Percentiles rank a stretch among this genome's conserved stretches.
Conservation (phyloP, 2,888 invertebrate species). For the Darwinula stevensoni region DNA sequence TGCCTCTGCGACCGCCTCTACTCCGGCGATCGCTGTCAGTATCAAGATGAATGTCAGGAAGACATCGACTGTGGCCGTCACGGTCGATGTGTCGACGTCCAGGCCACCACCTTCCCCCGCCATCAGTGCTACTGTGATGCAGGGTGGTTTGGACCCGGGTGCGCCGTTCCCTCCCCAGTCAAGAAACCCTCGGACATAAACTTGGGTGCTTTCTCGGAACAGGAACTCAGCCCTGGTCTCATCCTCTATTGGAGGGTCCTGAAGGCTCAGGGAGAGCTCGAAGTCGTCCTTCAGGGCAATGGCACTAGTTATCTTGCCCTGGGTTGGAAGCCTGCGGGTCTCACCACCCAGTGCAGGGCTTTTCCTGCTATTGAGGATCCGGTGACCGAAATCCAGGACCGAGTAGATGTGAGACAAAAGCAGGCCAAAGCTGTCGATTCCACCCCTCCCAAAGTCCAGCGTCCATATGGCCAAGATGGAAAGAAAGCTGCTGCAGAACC, state of each 20-base stretch:
- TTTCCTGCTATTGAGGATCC: slow-evolving; percentile 30
- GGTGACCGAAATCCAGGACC: neutral
- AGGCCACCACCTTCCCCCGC: slow-evolving; percentile 46
- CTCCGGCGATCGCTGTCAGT: slow-evolving; percentile 58
- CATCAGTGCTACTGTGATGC: slow-evolving; percentile 65
- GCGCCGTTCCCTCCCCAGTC: slow-evolving; percentile 49
- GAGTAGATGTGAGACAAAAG: neutral
- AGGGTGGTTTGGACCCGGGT: slow-evolving; percentile 61
- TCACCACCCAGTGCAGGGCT: slow-evolving; percentile 40
- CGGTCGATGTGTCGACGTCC: slow-evolving; percentile 52
- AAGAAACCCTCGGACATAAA: slow-evolving; percentile 36
- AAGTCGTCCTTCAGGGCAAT: slow-evolving; percentile 59
- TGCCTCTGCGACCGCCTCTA: slow-evolving; percentile 24
- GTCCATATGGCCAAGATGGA: too few relatives aligned
- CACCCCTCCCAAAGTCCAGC: neutral
- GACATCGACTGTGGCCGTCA: slow-evolving; percentile 54
- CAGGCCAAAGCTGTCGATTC: neutral
- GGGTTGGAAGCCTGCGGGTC: slow-evolving; percentile 51
- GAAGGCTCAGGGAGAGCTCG: slow-evolving; percentile 42
- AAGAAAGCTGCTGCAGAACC: too few relatives aligned
- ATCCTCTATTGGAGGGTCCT: slow-evolving; percentile 57
- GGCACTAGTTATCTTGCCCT: slow-evolving; percentile 58
- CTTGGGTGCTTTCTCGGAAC: slow-evolving; percentile 33
- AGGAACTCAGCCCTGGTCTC: slow-evolving; percentile 38
- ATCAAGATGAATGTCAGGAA: slow-evolving; percentile 52